phyloP scores from a whole-genome alignment of 2,888 invertebrate species.

The Pilophorus perplexus region DNA sequence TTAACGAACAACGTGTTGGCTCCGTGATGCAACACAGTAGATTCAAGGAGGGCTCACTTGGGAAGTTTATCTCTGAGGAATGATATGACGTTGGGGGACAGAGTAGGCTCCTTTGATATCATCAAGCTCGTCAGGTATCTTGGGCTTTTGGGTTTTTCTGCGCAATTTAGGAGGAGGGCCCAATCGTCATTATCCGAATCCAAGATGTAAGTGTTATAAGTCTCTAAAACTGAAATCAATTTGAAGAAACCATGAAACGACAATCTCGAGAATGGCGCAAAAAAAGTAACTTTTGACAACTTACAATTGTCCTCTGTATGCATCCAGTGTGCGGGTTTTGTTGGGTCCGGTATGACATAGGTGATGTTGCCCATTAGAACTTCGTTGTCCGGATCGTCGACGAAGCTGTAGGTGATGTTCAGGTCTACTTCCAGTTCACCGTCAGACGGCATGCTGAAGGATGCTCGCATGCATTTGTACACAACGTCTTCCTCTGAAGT shows the following conservation, averaged over 20 bases:
- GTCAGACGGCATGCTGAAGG: conserved; percentile 58
- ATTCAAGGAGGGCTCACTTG: conserved; percentile 51
- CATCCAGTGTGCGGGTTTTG: conserved; percentile 78
- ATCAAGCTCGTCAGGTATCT: conserved; percentile 80
- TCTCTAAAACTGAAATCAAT: conserved; percentile 54
- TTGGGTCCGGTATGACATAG: conserved; percentile 73
- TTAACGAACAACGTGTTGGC: no score
- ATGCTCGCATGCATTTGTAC: conserved; percentile 81
- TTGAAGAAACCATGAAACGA: neutral
- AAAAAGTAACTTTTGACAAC: no score
- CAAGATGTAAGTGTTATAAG: conserved; percentile 82
- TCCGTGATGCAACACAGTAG: no score
- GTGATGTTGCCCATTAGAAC: conserved; percentile 80
- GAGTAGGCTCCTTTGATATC: conserved; percentile 63
- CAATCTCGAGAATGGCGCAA: no score
- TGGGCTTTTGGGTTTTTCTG: conserved; percentile 74
- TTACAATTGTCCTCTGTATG: conserved; percentile 82
- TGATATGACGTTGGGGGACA: conserved; percentile 66
- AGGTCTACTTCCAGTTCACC: conserved; percentile 55
- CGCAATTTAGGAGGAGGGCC: conserved; percentile 80
- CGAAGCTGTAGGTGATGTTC: conserved; percentile 85
- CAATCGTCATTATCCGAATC: conserved; percentile 82
- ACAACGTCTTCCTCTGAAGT: conserved; percentile 82
- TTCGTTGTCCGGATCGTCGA: conserved; percentile 79
- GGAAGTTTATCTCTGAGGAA: conserved; percentile 75